A percentile compares a stretch with the other conserved stretches of the same genome.
Conservation (phyloP, 2,113 vertebrate species). For the Halcyon malimbica region DNA sequence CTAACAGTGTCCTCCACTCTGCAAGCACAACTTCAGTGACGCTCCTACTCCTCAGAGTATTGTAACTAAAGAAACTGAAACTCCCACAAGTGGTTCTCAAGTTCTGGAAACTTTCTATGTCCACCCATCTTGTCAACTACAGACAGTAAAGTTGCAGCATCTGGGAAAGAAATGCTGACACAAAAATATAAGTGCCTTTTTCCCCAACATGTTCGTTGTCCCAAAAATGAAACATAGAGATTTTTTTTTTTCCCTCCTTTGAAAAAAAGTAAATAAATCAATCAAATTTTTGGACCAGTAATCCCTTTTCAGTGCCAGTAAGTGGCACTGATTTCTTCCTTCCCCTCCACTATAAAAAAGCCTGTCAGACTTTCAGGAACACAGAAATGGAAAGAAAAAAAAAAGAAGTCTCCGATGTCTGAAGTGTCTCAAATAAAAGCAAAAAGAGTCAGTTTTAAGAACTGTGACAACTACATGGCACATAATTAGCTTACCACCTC, state of each 20-base stretch:
- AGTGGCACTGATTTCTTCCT: not conserved
- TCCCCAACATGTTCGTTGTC: not conserved
- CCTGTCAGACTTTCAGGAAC: not conserved
- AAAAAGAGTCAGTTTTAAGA: not conserved
- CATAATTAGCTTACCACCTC: not conserved
- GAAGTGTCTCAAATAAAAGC: not conserved
- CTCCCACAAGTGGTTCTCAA: constrained; percentile 5
- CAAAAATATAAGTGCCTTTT: not conserved
- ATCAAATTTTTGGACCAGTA: not conserved
- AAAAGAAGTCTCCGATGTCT: not conserved
- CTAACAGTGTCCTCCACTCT: not conserved
- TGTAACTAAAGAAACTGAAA: constrained; percentile 52
- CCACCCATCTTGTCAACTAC: constrained; percentile 24
- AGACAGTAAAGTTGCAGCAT: constrained; percentile 31
- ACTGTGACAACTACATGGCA: not conserved
- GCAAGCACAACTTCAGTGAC: not conserved
- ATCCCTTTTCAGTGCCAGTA: not conserved
- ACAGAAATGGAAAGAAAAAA: not conserved
- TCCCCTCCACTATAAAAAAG: not conserved
- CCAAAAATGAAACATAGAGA: not conserved
- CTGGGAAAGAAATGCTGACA: constrained; percentile 35
- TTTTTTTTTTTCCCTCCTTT: not conserved
- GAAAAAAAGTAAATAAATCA: not conserved
- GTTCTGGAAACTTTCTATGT: constrained; percentile 46
- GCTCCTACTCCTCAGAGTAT: not conserved